Evolutionary conservation across 1,140 invertebrate genomes (phyloP).

Genomic region (Drosophila oshimai): DNA sequence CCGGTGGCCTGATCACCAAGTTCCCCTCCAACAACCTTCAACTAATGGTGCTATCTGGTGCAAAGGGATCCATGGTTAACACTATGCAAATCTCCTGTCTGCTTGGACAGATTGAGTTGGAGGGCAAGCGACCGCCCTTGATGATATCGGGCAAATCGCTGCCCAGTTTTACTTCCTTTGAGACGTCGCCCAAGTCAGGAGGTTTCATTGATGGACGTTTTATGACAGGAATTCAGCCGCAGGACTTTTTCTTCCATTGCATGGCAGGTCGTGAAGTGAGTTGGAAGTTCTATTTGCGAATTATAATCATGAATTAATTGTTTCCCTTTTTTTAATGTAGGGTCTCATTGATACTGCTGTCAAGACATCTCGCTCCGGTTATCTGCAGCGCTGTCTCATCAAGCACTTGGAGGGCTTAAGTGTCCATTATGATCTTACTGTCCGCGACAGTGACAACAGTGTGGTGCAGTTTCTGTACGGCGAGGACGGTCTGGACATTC

Average conservation of each 20-base stretch:
- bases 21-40: constrained; percentile 98
- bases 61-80: constrained; percentile 98
- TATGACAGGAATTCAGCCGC: constrained; percentile 97
- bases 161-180: constrained; percentile 96
- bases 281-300: not conserved
- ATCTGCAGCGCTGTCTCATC: constrained; percentile 98
- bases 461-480: constrained; percentile 99
- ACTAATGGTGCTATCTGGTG: constrained; percentile 98
- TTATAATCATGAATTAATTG: not conserved
- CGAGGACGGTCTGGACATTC: constrained; percentile 97
- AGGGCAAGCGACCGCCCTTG: constrained; percentile 97
- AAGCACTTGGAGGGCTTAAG: constrained; percentile 98
- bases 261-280: constrained; percentile 98
- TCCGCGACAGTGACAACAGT: constrained; percentile 96
- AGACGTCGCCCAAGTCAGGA: constrained; percentile 95
- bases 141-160: constrained; percentile 95
- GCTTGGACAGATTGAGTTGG: constrained; percentile 98
- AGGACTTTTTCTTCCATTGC: constrained; percentile 99
- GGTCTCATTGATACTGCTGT: constrained; percentile 93
- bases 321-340: constrained; percentile 4
- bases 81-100: constrained; percentile 98
- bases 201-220: constrained; percentile 98
- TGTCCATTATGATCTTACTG: constrained; percentile 96
- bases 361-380: constrained; percentile 98
- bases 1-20: constrained; percentile 90